Conservation (phyloP, 2,888 invertebrate species). For the Clivina fossor region DNA sequence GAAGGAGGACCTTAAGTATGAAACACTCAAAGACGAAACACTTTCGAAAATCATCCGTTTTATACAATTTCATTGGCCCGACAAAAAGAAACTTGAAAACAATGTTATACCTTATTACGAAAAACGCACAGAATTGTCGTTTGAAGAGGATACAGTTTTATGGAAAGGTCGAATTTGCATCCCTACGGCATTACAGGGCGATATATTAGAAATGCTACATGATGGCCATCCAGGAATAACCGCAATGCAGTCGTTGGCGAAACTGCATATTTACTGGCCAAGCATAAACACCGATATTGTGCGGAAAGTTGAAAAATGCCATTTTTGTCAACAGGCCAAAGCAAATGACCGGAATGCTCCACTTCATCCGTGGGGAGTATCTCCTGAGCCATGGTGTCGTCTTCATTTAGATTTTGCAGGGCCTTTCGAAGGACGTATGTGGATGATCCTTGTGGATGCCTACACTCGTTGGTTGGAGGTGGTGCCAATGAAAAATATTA, state of each 20-base stretch:
- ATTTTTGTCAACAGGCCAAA: conserved; percentile 7
- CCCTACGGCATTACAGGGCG: background rate
- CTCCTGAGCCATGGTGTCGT: conserved; percentile 36
- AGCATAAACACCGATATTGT: too few species aligned
- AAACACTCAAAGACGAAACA: too few species aligned
- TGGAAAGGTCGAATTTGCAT: conserved; percentile 7
- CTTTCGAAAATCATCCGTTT: too few species aligned
- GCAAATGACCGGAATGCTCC: conserved; percentile 5
- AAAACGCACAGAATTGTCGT: conserved; percentile 5
- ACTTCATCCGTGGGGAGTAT: conserved; percentile 34
- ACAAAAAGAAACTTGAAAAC: too few species aligned
- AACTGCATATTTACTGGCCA: conserved; percentile 2
- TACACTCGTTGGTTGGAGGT: conserved; percentile 38
- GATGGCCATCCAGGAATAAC: conserved; percentile 8
- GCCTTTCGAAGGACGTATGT: conserved; percentile 34
- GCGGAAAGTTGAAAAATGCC: too few species aligned
- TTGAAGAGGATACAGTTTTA: conserved; percentile 1
- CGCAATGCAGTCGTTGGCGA: conserved; percentile 5
- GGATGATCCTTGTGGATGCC: conserved; percentile 31
- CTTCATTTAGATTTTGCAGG: conserved; percentile 37
- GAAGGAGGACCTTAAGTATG: too few species aligned
- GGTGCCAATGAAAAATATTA: conserved; percentile 29
- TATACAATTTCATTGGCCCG: too few species aligned
- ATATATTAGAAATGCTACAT: conserved; percentile 8
- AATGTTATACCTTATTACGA: conserved; percentile 2